Percentiles rank a stretch among this genome's conserved stretches.
Evolutionary conservation across 2,797 vertebrate species (phyloP).

Genomic region (Clamator glandarius): DNA sequence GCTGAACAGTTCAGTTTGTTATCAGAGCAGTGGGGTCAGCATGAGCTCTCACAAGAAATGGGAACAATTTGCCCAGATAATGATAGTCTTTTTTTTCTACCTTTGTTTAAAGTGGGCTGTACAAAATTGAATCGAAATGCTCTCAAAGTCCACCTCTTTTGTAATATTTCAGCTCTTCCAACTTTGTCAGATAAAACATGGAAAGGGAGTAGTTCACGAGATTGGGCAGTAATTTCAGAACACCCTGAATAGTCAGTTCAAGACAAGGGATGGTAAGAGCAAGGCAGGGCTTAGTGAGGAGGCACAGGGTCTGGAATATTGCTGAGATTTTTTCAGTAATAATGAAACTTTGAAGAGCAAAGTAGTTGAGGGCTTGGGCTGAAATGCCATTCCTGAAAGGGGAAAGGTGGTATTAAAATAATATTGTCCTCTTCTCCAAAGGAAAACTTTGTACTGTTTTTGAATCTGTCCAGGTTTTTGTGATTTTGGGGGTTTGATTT

Average conservation of each 20-base stretch:
- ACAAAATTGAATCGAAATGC: not conserved
- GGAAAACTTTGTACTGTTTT: not conserved
- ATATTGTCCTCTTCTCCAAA: not conserved
- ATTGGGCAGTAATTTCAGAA: not conserved
- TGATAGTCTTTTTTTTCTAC: not conserved
- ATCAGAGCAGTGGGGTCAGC: not conserved
- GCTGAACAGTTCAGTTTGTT: not conserved
- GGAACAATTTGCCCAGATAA: not conserved
- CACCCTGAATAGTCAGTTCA: not conserved
- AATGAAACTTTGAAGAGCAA: not conserved
- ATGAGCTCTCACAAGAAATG: not conserved
- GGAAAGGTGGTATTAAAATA: not conserved
- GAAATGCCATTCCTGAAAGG: not conserved
- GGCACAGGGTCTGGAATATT: not conserved
- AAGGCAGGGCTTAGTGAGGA: not conserved
- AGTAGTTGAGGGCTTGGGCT: not conserved
- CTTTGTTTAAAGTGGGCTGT: not conserved
- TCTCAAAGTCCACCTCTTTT: not conserved
- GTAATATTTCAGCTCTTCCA: not conserved
- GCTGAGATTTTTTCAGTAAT: not conserved
- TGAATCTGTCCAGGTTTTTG: not conserved
- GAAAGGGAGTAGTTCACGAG: not conserved
- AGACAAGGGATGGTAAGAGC: not conserved
- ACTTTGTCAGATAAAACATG: not conserved
- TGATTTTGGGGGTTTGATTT: not conserved